Evolutionary conservation across 2,888 invertebrate species (phyloP), one percentile per base, ranked within the genome.

Genomic region (Cheilosia variabilis): DNA sequence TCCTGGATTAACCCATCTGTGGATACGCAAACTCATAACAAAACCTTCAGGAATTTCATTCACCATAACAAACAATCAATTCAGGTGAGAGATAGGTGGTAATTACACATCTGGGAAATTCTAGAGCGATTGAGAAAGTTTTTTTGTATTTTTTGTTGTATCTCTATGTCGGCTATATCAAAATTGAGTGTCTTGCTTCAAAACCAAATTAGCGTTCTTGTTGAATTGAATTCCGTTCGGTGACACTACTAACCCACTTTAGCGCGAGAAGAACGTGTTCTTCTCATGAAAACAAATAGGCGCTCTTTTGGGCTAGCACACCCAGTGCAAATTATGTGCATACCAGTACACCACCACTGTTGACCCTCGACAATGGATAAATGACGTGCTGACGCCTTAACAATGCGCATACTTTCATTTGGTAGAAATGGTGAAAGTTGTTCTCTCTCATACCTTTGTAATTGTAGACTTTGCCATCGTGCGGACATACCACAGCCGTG

Each of bases 341-440:
- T 60, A 34, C 24, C 55, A 37, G 53, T 31, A 31, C 2, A 9
- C 31, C 31, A 31, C 9, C 31, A 41, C 24, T 53, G 50, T 34
- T 76, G 37, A 55, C 41, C 31, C 37, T 31, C 31, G 31, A 43
- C 34, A 53, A 62, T 66, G 50, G 24, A 66, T 66, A 68, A 45
- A 53, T 55, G 43, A 45, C 41, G 41, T 17, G 52, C 37, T 66
- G 43, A 63, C 63, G 69, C 47, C 73, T 72, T 78, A 65, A 45
- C 58, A 66, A 24, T 43, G 50, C 50, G 43, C 50, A 72, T 72
- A 86, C 86, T 86, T 81, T 86, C 81, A 72, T 81, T 81, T 57
- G 53, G 55, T 58, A 55, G 65, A 76, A 52, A 80, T 79, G 81
- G 86, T 77, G 86, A 86, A 86, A 86, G 86, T 86, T 86, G 57